Percentiles rank a stretch among this genome's conserved stretches.
Evolutionary conservation across 2,888 invertebrate genomes (phyloP).

Genomic region (Laspeyria flexula): DNA sequence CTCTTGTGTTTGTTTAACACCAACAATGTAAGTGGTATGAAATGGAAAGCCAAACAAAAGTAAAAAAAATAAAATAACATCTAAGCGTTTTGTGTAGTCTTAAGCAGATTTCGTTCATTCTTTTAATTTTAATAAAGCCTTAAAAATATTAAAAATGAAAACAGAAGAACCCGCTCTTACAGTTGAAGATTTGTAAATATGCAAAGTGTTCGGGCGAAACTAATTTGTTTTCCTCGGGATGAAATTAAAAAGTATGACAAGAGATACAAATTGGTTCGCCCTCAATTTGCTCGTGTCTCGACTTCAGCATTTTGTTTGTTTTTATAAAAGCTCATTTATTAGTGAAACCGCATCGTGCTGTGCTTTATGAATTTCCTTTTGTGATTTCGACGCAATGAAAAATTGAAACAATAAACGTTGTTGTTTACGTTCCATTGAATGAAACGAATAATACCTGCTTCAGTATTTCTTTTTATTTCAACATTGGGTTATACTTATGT

Average conservation of each 20-base stretch:
- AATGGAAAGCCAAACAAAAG: constrained; percentile 8
- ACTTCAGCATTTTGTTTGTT: constrained; percentile 73
- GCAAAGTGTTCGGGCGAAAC: constrained; percentile 71
- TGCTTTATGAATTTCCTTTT: constrained; percentile 52
- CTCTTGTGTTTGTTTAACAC: neutral
- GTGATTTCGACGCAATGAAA: constrained; percentile 42
- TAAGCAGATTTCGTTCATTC: constrained; percentile 36
- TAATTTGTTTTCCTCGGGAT: constrained; percentile 73
- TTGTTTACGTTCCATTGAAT: neutral
- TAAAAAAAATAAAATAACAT: constrained; percentile 15
- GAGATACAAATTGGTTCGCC: constrained; percentile 77
- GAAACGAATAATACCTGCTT: too few species aligned
- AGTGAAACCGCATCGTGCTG: constrained; percentile 68
- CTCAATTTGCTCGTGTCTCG: constrained; percentile 72
- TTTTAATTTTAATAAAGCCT: constrained; percentile 40
- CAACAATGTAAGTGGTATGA: constrained; percentile 20
- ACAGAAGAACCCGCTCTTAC: constrained; percentile 53
- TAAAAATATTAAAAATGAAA: constrained; percentile 51
- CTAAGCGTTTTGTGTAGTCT: constrained; percentile 19
- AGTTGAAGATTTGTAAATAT: constrained; percentile 69
- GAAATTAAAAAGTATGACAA: constrained; percentile 82
- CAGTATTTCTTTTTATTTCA: too few species aligned
- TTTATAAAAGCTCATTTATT: constrained; percentile 75
- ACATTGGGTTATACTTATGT: too few species aligned
- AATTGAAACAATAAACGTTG: constrained; percentile 10